Base-by-base conservation (phyloP, 2,797 vertebrate genomes). In the Propithecus perrieri region DNA sequence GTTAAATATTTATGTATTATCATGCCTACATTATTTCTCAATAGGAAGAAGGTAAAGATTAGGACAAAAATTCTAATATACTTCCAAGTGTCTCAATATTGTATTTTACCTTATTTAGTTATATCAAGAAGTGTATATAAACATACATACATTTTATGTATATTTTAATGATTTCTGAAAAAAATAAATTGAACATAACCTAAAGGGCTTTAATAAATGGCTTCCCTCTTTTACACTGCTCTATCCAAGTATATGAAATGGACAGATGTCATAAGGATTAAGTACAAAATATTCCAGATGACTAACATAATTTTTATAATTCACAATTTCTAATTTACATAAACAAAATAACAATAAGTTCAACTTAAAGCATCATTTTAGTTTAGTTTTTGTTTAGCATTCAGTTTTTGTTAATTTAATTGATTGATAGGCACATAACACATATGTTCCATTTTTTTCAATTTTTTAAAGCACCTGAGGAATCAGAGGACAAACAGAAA, bases 271-370 rank as follows among this genome's bases (percentile, higher is more conserved):
- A 38, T 50, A 80, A 96, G 30, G 91, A 96, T 96, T 92, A 94
- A 96, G 46, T 71, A 88, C 87, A 97, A 92, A 96, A 83, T 94
- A 79, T 92, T 95, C 95, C 92, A 96, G 88, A 97, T 95, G 92
- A 95, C 33, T 78, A 92, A 41, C 33, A 91, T 96, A 69, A 96
- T 96, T 97, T 97, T 96, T 84, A 85, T 22, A 95, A 94, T 35
- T 94, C 71, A 85, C 4, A 89, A 86, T 79, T 96, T 97, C 41
- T 48, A 92, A 84, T 94, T 86, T 94, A 84, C 94, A 86, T 80
- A 96, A 94, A 96, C 69, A 95, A 46, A 92, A 80, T 92, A 90
- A 91, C 67, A 81, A 85, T 94, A 85, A 96, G 30, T 65, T 71
- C 15, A 87, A 94, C 92, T 38, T 55, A 53, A 89, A 96, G 35